A percentile compares a stretch with the other conserved stretches of the same genome.
Conservation (phyloP, 2,888 invertebrate species). For the Dicyrtoma fusca region DNA sequence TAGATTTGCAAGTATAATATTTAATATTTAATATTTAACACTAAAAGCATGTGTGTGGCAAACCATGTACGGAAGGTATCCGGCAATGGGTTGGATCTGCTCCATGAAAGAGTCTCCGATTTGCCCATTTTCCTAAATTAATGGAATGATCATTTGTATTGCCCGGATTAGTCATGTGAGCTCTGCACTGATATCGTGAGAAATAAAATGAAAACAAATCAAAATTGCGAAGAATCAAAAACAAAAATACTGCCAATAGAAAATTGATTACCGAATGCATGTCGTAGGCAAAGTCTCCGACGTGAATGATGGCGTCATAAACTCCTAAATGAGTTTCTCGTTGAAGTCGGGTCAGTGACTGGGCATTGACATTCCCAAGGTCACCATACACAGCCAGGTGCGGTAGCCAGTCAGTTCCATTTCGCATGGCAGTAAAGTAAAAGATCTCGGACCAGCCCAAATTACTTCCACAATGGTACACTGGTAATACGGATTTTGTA, state of each 20-base stretch:
- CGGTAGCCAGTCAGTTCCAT: slow-evolving; percentile 74
- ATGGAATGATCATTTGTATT: neutral
- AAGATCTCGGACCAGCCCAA: slow-evolving; percentile 82
- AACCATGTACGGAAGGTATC: slow-evolving; percentile 88
- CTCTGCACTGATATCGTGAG: too few species aligned
- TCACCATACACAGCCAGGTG: slow-evolving; percentile 87
- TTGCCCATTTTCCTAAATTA: slow-evolving; percentile 68
- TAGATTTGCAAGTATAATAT: too few species aligned
- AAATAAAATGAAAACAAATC: neutral
- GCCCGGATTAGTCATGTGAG: too few species aligned
- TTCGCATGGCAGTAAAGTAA: slow-evolving; percentile 73
- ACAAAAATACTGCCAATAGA: too few species aligned
- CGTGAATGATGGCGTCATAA: slow-evolving; percentile 87
- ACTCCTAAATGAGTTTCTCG: slow-evolving; percentile 76
- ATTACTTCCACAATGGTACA: slow-evolving; percentile 78
- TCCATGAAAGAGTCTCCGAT: slow-evolving; percentile 93
- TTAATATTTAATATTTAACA: too few species aligned
- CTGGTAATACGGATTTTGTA: slow-evolving; percentile 61
- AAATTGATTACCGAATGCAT: slow-evolving; percentile 70
- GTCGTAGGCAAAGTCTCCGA: slow-evolving; percentile 95
- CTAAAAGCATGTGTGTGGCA: too few species aligned
- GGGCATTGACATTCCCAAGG: slow-evolving; percentile 90
- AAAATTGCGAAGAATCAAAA: neutral
- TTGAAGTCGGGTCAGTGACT: slow-evolving; percentile 81
- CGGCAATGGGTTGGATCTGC: slow-evolving; percentile 86